phyloP scores from a whole-genome alignment of 2,113 vertebrate genomes.

The Chaetorhynchus papuensis region DNA sequence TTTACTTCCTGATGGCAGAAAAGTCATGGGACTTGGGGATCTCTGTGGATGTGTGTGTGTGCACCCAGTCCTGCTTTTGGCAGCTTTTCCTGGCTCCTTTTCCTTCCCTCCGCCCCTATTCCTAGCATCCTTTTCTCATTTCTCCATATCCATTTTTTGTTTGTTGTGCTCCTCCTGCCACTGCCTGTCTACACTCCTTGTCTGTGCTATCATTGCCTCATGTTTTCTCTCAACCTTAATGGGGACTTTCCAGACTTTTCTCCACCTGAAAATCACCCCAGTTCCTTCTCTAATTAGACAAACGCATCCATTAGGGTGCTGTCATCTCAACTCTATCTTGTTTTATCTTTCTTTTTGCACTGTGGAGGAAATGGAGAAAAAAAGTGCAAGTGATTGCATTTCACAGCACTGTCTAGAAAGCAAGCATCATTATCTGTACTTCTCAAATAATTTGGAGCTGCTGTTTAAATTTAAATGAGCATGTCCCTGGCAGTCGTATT shows the following conservation, averaged over 20 bases:
- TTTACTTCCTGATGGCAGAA: background rate
- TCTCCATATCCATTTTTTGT: background rate
- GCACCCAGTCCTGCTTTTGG: background rate
- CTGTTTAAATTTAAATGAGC: background rate
- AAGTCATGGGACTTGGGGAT: background rate
- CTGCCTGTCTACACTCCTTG: fast-evolving
- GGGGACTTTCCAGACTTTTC: background rate
- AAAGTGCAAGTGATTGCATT: background rate
- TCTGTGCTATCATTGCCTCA: background rate
- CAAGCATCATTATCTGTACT: background rate
- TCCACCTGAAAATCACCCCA: background rate
- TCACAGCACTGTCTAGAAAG: background rate
- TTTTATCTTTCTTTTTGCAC: background rate
- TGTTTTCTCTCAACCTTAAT: background rate
- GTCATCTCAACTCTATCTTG: background rate
- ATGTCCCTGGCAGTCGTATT: background rate
- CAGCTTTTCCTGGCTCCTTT: background rate
- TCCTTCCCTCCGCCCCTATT: fast-evolving
- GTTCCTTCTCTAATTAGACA: background rate
- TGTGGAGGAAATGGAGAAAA: background rate
- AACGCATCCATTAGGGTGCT: background rate
- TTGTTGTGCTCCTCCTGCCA: background rate
- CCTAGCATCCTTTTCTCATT: background rate
- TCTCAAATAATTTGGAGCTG: background rate
- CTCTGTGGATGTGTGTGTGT: background rate